phyloP scores from a whole-genome alignment of 2,797 vertebrate genomes.

The Muscicapa striata region DNA sequence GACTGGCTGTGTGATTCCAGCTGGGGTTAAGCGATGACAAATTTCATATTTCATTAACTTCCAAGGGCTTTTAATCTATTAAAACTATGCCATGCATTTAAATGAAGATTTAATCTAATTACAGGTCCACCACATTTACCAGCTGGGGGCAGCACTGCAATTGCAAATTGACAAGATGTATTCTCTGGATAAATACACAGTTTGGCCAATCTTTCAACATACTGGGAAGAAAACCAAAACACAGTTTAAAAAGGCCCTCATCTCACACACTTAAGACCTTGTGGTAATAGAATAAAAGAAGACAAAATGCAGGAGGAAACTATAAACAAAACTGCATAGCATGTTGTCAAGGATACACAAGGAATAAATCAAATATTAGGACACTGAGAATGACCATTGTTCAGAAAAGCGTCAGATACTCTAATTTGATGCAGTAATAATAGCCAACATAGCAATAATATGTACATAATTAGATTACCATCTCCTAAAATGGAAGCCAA shows the following conservation, averaged over 20 bases:
- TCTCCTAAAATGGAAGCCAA: neutral
- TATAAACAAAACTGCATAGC: neutral
- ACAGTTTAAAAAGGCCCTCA: neutral
- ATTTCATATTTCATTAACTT: neutral
- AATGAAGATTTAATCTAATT: neutral
- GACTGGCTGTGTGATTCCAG: neutral
- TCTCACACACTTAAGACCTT: neutral
- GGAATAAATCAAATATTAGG: neutral
- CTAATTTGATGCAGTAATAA: neutral
- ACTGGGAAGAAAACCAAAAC: neutral
- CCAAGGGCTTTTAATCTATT: neutral
- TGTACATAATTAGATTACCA: neutral
- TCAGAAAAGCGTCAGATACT: neutral
- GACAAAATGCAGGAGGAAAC: neutral
- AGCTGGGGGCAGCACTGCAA: conserved; percentile 82
- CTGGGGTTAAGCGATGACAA: neutral
- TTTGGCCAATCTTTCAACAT: neutral
- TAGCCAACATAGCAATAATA: neutral
- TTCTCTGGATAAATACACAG: neutral
- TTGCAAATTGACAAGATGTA: neutral
- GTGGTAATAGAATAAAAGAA: neutral
- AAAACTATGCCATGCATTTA: neutral
- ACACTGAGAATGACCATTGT: neutral
- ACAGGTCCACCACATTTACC: conserved; percentile 44
- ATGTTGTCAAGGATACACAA: neutral